Conservation (phyloP, 2,888 invertebrate genomes). For the Drosophila nigricruria region DNA sequence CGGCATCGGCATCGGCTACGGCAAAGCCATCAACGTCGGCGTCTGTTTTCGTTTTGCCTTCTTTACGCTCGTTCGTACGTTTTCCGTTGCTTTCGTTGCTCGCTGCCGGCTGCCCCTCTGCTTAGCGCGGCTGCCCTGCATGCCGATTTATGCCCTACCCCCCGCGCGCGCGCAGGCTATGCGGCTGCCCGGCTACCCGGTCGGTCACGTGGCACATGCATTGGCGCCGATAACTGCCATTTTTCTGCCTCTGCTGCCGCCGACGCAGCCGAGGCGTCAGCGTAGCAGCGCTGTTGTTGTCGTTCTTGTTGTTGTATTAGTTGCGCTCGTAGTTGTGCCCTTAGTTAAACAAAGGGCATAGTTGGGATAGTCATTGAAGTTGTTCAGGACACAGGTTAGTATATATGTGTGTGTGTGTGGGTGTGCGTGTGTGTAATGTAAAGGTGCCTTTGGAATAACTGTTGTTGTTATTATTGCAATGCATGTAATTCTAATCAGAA, state of each 20-base stretch:
- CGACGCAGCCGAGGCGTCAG: slow-evolving; percentile 25
- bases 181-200: slow-evolving; percentile 48
- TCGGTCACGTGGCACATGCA: slow-evolving; percentile 81
- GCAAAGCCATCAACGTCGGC: slow-evolving; percentile 40
- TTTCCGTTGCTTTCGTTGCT: slow-evolving; percentile 41
- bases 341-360: slow-evolving; percentile 65
- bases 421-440: too few species aligned
- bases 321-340: slow-evolving; percentile 49
- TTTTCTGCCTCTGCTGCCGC: slow-evolving; percentile 61
- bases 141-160: slow-evolving; percentile 11
- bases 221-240: slow-evolving; percentile 83
- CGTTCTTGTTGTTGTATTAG: slow-evolving; percentile 33
- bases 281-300: slow-evolving; percentile 21
- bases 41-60: slow-evolving; percentile 43
- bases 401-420: too few species aligned
- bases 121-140: not conserved
- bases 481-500: slow-evolving; percentile 52
- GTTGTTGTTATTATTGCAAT: slow-evolving; percentile 20
- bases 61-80: slow-evolving; percentile 42
- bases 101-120: slow-evolving; percentile 16
- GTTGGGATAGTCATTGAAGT: slow-evolving; percentile 66
- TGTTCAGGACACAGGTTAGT: slow-evolving; percentile 49
- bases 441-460: slow-evolving; percentile 30
- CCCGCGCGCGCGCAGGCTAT: not conserved
- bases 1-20: slow-evolving; percentile 33